These are phyloP conservation scores for Pristionchus fissidentatus DNA, from an alignment of 2,888 invertebrate genomes.

Conservation along the genomic window DNA sequence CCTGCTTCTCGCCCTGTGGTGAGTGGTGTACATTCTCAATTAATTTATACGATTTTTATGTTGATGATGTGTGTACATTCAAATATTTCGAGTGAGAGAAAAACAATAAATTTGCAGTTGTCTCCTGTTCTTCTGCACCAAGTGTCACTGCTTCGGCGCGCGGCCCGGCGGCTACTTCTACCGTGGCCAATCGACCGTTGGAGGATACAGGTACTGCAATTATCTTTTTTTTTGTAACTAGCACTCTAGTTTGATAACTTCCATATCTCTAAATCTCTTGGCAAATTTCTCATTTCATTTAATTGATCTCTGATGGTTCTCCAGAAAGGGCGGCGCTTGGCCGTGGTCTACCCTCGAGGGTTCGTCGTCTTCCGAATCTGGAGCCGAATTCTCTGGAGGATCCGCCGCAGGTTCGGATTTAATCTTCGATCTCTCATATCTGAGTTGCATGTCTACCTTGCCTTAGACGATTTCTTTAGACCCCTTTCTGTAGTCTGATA, in stretches of 20 bases:
- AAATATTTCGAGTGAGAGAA: too few species aligned
- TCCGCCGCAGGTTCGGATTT: constrained; percentile 20
- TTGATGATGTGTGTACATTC: too few species aligned
- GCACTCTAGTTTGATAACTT: neutral
- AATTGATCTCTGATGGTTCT: constrained; percentile 30
- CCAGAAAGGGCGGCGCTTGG: constrained; percentile 68
- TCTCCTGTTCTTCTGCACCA: constrained; percentile 73
- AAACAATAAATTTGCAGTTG: constrained; percentile 67
- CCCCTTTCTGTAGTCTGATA: neutral
- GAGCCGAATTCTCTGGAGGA: constrained; percentile 67
- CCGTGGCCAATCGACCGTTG: constrained; percentile 8
- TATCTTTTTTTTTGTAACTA: neutral
- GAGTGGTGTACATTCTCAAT: neutral
- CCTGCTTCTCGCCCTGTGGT: constrained; percentile 73
- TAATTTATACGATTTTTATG: neutral
- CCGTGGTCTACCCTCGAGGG: constrained; percentile 74
- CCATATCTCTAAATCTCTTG: neutral
- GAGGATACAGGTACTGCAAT: constrained; percentile 38
- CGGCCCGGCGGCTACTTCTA: constrained; percentile 50
- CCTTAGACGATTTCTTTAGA: too few species aligned
- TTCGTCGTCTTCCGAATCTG: constrained; percentile 70
- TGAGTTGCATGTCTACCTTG: too few species aligned
- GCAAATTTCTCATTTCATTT: neutral
- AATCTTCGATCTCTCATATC: constrained; percentile 6
- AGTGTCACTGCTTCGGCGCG: constrained; percentile 72